Conservation (phyloP, 2,797 vertebrate genomes). For the Nothura maculosa region DNA sequence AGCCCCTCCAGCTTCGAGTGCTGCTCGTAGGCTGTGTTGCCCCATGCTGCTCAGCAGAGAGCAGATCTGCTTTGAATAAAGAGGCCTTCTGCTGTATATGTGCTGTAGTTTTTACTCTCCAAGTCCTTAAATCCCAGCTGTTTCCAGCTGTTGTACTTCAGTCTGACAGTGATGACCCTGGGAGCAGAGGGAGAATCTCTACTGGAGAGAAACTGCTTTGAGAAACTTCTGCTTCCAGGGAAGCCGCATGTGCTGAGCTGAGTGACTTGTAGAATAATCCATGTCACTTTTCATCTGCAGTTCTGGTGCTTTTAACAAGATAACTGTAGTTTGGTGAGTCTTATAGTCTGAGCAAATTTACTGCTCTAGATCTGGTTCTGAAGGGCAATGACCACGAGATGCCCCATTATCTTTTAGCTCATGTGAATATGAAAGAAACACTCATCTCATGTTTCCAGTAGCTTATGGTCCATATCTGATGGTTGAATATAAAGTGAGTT, state of each 20-base stretch:
- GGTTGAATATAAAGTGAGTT: constrained; percentile 49
- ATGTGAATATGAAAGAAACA: neutral
- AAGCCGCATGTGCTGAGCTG: neutral
- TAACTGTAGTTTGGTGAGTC: neutral
- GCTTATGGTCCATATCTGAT: constrained; percentile 29
- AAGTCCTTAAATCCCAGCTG: neutral
- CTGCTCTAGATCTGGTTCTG: constrained; percentile 44
- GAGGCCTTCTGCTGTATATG: neutral
- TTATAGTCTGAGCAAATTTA: constrained; percentile 38
- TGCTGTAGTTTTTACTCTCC: neutral
- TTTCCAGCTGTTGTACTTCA: neutral
- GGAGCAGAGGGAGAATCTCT: neutral
- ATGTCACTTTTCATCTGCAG: constrained; percentile 18
- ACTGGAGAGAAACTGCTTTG: neutral
- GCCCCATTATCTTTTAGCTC: constrained; percentile 26
- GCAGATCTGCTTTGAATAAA: neutral
- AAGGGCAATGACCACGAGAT: constrained; percentile 39
- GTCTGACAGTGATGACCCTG: neutral
- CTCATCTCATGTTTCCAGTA: neutral
- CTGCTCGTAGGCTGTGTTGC: neutral
- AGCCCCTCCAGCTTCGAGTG: neutral
- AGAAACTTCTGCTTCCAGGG: neutral
- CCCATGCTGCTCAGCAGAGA: neutral
- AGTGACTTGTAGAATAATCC: neutral
- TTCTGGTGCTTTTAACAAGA: constrained; percentile 58